Evolutionary conservation across 2,888 invertebrate genomes (phyloP), one percentile per base, ranked within the genome.

Genomic region (Ametastegia equiseti): DNA sequence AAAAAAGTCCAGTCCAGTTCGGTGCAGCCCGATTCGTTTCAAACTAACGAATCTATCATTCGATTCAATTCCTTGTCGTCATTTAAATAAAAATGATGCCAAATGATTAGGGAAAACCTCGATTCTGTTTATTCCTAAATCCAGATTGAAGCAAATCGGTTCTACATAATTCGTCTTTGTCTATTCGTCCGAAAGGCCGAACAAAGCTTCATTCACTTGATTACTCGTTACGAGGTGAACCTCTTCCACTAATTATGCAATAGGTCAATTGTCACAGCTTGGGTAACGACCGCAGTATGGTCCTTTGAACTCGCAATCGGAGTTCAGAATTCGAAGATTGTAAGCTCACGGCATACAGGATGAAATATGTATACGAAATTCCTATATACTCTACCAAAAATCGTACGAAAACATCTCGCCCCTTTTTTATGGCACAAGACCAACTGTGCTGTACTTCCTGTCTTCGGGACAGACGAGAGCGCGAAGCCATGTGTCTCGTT

Each of bases 401-500:
- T 60, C 30, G 39, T 67, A 67, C 39, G 65, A 67, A 67, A 67
- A 67, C 19, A 39, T 67, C 65, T 19, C 39, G 19, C 39, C 39
- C 19, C 19, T n/a, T 7, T 67, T 67, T 39, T 39, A 67, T 39
- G 19, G 19, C 36, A 67, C 9, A 67, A 39, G 19, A 39, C 39
- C 65, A 67, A 67, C 36, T 65, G 65, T 65, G 39, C 65, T 65
- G 36, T 71, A 42, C 71, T 71, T 42, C 45, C 71, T 71, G 71
- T 71, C 71, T 71, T 47, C 30, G 45, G 69, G 13, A 45, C 69
- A 36, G 65, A 65, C 39, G 60, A n/a, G n/a, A 60, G 60, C 42
- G 47, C 75, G 54, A 75, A 75, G 75, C 75, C 75, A 75, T 75
- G 54, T 75, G 75, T 75, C 36, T 36, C 19, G n/a, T 54, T 50